phyloP scores from a whole-genome alignment of 2,797 vertebrate genomes.

The Neosilurus hyrtlii region DNA sequence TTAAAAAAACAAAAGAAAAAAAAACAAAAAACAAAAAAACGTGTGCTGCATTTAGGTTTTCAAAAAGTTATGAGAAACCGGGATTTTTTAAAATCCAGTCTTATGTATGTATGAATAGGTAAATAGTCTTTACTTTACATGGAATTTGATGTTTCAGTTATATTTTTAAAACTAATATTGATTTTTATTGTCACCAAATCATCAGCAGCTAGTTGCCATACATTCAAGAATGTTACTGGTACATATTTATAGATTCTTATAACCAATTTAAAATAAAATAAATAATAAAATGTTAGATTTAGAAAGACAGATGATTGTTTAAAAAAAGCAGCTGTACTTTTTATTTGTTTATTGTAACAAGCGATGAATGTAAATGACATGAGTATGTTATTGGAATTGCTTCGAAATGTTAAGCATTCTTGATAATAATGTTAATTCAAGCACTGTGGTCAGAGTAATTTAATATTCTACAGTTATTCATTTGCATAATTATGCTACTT shows the following conservation, averaged over 20 bases:
- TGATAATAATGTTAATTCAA: constrained; percentile 18
- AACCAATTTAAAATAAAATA: neutral
- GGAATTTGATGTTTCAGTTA: neutral
- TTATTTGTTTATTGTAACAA: constrained; percentile 24
- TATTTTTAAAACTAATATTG: neutral
- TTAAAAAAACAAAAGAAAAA: too few species aligned
- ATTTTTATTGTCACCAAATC: neutral
- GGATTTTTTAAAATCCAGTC: neutral
- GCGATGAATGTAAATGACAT: constrained; percentile 41
- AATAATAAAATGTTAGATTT: neutral
- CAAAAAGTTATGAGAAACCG: too few species aligned
- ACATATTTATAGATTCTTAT: neutral
- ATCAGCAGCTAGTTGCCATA: neutral
- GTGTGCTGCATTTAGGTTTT: too few species aligned
- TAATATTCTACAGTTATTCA: neutral
- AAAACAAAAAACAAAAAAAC: too few species aligned
- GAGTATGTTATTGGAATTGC: constrained; percentile 9
- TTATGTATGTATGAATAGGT: too few species aligned
- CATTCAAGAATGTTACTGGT: constrained; percentile 23
- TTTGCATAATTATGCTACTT: constrained; percentile 1
- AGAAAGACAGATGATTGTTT: constrained; percentile 37
- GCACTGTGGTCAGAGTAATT: constrained; percentile 1
- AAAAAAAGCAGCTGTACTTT: neutral
- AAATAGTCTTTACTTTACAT: neutral
- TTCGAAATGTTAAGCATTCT: constrained; percentile 17